These are phyloP conservation scores for Ctenicera cuprea DNA, from an alignment of 2,888 invertebrate species.

Conservation along the genomic window DNA sequence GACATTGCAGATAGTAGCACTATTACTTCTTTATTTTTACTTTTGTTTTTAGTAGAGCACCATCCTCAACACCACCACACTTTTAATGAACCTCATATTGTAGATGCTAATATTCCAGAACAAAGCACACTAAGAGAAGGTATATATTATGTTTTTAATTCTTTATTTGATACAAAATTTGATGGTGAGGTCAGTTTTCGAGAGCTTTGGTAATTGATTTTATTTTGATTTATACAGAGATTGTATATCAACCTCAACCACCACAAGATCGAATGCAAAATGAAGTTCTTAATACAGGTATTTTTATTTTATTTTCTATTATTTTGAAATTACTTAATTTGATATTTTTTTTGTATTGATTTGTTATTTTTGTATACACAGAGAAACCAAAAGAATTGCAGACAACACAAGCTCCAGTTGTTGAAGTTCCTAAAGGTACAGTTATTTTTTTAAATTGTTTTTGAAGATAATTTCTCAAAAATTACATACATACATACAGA, in stretches of 20 bases:
- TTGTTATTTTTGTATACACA: not conserved
- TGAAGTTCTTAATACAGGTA: conserved; percentile 24
- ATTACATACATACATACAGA: not conserved
- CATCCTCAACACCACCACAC: not conserved
- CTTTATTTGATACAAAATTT: not conserved
- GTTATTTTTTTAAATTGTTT: not conserved
- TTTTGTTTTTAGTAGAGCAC: conserved; percentile 30
- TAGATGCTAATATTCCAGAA: conserved; percentile 8
- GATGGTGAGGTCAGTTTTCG: no score
- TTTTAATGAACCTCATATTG: not conserved
- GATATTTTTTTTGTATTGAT: no score
- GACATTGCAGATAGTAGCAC: conserved; percentile 1
- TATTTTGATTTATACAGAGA: conserved; percentile 28
- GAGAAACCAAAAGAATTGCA: not conserved
- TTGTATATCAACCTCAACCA: conserved; percentile 4
- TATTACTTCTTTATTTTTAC: conserved; percentile 32
- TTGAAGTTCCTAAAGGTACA: conserved; percentile 1
- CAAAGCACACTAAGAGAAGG: conserved; percentile 31
- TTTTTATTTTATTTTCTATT: no score
- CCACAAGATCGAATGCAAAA: conserved; percentile 8
- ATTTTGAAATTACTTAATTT: no score
- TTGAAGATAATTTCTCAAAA: no score
- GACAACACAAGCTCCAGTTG: not conserved
- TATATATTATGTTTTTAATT: conserved; percentile 2
- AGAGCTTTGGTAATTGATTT: not conserved